Base-by-base conservation (phyloP, 2,797 vertebrate species). In the Miopithecus talapoin region DNA sequence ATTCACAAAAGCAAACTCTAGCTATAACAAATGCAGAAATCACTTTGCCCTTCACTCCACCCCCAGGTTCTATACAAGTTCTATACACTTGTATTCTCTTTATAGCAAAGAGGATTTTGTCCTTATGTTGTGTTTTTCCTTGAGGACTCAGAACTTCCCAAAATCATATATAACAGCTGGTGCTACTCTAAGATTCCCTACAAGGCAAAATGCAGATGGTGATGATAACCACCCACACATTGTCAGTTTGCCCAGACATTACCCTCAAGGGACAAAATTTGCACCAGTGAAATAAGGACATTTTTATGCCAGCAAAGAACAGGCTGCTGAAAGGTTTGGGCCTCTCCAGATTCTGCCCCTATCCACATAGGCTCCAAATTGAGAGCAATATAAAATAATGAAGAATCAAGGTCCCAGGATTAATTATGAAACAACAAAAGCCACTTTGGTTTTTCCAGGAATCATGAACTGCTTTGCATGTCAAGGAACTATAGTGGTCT, bases 171-270 rank as follows among this genome's bases (percentile, higher is more conserved):
- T 43, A 97, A 89, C 79, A 97, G 53, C 91, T 95, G 96, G 50
- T 96, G 85, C 84, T 89, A 41, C 75, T 89, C 79, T 86, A 91
- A 91, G 91, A 83, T 57, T 59, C 13, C 75, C 48, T 70, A 46
- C 5, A 70, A 96, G 64, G 64, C 55, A 94, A 95, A 91, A 96
- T 83, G 85, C 95, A 91, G 83, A 91, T 83, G 30, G 68, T 79
- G 30, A 86, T 50, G 70, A 64, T 26, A 89, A 85, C 48, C 46
- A 78, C 50, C 89, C 89, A 86, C 48, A 5, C 21, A 3, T 5
- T 88, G 80, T 93, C 53, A 83, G 12, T 78, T 53, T 87, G 19
- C 79, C 75, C 72, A 95, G 87, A 86, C 5, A 53, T 13, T 75
- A 94, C 59, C 78, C 59, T 96, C 70, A 39, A 78, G 81, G 50